Conservation (phyloP, 2,888 invertebrate species). For the Apotomis turbidana region DNA sequence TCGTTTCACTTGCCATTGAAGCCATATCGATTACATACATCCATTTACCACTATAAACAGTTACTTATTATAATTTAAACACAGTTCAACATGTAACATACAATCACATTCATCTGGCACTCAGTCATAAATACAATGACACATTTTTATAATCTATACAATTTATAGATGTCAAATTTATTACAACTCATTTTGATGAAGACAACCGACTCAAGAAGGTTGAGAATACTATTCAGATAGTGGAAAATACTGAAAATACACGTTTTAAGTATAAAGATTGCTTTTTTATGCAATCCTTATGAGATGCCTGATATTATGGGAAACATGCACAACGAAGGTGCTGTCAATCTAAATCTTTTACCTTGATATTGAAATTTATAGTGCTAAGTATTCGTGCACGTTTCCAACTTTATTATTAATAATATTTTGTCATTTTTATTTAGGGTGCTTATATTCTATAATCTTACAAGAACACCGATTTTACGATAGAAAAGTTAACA, state of each 20-base stretch:
- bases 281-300: not conserved
- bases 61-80: constrained; percentile 63
- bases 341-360: too few relatives aligned
- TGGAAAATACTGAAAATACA: not conserved
- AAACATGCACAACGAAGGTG: too few relatives aligned
- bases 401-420: not conserved
- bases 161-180: constrained; percentile 40
- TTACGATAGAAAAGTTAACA: constrained; percentile 36
- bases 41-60: constrained; percentile 69
- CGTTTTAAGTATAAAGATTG: not conserved
- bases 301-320: too few relatives aligned
- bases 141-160: constrained; percentile 51
- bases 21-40: constrained; percentile 73
- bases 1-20: constrained; percentile 70
- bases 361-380: too few relatives aligned
- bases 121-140: constrained; percentile 50
- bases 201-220: not conserved
- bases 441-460: constrained; percentile 28
- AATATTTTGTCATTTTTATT: constrained; percentile 6
- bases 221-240: not conserved
- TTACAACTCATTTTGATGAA: not conserved
- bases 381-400: too few relatives aligned
- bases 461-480: constrained; percentile 39
- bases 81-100: constrained; percentile 64
- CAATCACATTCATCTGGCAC: constrained; percentile 81